Evolutionary conservation across 2,797 vertebrate genomes (phyloP).

Genomic region (Anas acuta): DNA sequence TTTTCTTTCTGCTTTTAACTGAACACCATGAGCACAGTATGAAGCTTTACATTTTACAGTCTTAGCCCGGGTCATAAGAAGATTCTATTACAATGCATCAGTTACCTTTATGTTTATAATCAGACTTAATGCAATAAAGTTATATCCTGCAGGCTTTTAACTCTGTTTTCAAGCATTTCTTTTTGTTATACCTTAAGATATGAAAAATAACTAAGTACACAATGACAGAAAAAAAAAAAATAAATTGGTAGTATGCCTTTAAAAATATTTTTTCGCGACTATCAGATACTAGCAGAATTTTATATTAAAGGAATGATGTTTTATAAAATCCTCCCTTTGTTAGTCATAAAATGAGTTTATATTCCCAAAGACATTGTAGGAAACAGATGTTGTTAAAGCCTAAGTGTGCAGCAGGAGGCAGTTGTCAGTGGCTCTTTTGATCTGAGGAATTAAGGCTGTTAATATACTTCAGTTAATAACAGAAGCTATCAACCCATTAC

Average conservation of each 20-base stretch:
- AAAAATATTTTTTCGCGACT: background rate
- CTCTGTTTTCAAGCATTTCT: slow-evolving; percentile 21
- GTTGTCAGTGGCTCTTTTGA: background rate
- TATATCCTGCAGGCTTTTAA: slow-evolving; percentile 39
- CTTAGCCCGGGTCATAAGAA: slow-evolving; percentile 18
- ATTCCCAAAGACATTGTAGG: background rate
- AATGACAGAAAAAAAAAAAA: background rate
- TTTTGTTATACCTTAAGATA: background rate
- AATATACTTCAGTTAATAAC: background rate
- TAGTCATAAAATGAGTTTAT: slow-evolving; percentile 21
- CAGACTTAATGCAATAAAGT: slow-evolving; percentile 45
- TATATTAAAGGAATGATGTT: background rate
- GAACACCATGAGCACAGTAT: slow-evolving; percentile 24
- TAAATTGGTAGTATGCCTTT: background rate
- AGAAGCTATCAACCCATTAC: background rate
- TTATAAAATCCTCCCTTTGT: background rate
- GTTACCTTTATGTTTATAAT: slow-evolving; percentile 68
- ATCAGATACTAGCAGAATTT: background rate
- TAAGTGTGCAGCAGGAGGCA: background rate
- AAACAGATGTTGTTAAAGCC: background rate
- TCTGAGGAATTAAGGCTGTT: background rate
- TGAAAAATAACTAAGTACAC: background rate
- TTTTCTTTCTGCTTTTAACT: slow-evolving; percentile 70
- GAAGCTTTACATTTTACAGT: slow-evolving; percentile 48
- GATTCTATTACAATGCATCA: slow-evolving; percentile 59